These are phyloP conservation scores for Philereme transversata DNA, from an alignment of 2,888 invertebrate species.

Conservation along the genomic window DNA sequence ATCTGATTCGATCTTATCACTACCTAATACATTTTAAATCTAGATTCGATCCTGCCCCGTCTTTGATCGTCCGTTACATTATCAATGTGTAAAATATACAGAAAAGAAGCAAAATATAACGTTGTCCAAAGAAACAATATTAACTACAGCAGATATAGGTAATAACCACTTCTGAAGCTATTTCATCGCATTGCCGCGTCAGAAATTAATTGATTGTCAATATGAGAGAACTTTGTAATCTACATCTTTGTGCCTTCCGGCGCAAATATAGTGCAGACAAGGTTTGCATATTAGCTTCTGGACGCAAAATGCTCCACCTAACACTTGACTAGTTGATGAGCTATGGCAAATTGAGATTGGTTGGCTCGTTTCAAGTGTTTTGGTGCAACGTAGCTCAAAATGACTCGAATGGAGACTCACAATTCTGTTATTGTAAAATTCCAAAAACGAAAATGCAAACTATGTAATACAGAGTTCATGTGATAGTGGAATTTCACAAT, in stretches of 20 bases:
- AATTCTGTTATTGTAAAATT: no score
- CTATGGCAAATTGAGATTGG: not conserved
- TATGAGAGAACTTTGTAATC: conserved; percentile 17
- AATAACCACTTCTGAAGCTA: conserved; percentile 7
- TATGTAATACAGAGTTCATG: no score
- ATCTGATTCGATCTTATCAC: no score
- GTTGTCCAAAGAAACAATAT: no score
- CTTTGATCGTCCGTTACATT: no score
- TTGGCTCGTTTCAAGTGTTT: not conserved
- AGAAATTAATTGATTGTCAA: conserved; percentile 31
- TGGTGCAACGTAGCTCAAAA: no score
- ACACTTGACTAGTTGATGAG: not conserved
- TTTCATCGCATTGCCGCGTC: conserved; percentile 9
- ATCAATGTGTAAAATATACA: no score
- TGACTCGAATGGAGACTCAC: no score
- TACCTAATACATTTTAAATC: no score
- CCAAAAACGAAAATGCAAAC: no score
- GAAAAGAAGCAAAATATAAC: no score
- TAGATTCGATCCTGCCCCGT: no score
- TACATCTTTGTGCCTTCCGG: conserved; percentile 13
- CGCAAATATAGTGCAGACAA: conserved; percentile 7
- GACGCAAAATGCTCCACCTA: not conserved
- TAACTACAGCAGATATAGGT: not conserved
- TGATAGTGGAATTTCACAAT: not conserved
- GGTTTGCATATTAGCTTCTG: not conserved